Conservation (phyloP, 2,797 vertebrate genomes). For the Tarsius wallacei region DNA sequence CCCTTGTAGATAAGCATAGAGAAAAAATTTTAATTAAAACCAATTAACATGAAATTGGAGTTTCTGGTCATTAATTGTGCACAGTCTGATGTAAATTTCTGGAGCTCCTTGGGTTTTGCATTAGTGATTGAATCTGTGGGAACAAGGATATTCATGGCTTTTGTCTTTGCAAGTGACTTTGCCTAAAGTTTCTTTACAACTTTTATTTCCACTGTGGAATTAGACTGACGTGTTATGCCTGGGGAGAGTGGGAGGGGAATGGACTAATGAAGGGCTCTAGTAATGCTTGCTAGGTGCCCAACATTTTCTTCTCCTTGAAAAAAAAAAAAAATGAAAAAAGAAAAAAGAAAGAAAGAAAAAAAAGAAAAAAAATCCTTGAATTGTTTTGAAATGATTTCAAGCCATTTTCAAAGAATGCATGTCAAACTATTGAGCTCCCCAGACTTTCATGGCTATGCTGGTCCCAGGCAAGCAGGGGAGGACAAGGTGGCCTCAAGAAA, state of each 20-base stretch:
- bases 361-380: not conserved
- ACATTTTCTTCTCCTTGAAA: not conserved
- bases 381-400: not conserved
- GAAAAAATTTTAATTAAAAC: conserved; percentile 81
- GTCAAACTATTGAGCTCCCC: not conserved
- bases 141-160: not conserved
- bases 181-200: conserved; percentile 56
- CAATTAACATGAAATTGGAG: conserved; percentile 75
- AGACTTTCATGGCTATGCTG: not conserved
- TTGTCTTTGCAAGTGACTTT: conserved; percentile 69
- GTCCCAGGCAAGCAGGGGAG: not conserved
- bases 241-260: not conserved
- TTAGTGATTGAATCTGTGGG: not conserved
- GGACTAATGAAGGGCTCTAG: not conserved
- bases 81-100: conserved; percentile 69
- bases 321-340: not conserved
- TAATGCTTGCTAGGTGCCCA: not conserved
- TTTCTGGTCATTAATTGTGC: conserved; percentile 74
- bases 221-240: not conserved
- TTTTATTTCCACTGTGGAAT: conserved; percentile 40
- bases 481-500: not conserved
- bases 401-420: not conserved
- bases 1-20: conserved; percentile 74
- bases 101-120: conserved; percentile 68
- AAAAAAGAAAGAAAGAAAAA: not conserved